Evolutionary conservation across 2,113 vertebrate species (phyloP), one percentile per base, ranked within the genome.

Genomic region (Hepsetus odoe): DNA sequence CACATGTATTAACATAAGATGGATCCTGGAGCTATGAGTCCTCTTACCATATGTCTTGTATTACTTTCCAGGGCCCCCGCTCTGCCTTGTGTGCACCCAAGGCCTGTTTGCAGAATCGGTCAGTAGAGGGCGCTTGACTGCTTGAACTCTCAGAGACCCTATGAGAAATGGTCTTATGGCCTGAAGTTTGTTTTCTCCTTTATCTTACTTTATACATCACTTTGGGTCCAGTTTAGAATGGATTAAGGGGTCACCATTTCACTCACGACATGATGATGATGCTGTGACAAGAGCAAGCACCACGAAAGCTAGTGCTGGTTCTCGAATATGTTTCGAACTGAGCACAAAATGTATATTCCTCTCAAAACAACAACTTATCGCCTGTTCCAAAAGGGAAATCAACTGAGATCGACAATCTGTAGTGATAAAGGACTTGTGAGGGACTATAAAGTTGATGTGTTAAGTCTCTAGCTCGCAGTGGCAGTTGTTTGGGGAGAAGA

Each of bases 401-500:
- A 64, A 65, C 26, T 2, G 20, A 59, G 40, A 61, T 40, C 26
- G 24, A 28, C 42, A 61, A 32, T n/a, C 53, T 12, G 26, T 69
- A 53, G 9, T 87, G 88, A 26, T 84, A 87, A 74, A n/a, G 83
- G 90, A 92, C 89, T 91, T 92, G 88, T 83, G 87, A 88, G 83
- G 91, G 92, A 89, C 88, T 88, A 88, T 90, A 91, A 92, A 92
- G 90, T 92, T 90, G 88, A 90, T 89, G 80, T 22, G 88, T 81
- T 90, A 32, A 90, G 88, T 87, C 67, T 89, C 89, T 85, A 85
- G 88, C 85, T 89, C 88, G 53, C 90, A 89, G 90, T 87, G 87
- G 89, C 91, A 93, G 92, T 93, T 92, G 92, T 92, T 93, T 86
- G 89, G 92, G 92, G 92, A 92, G 88, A 90, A 87, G 89, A 86